These are phyloP conservation scores for Calameuta filiformis DNA, from an alignment of 2,888 invertebrate genomes.

Conservation along the genomic window DNA sequence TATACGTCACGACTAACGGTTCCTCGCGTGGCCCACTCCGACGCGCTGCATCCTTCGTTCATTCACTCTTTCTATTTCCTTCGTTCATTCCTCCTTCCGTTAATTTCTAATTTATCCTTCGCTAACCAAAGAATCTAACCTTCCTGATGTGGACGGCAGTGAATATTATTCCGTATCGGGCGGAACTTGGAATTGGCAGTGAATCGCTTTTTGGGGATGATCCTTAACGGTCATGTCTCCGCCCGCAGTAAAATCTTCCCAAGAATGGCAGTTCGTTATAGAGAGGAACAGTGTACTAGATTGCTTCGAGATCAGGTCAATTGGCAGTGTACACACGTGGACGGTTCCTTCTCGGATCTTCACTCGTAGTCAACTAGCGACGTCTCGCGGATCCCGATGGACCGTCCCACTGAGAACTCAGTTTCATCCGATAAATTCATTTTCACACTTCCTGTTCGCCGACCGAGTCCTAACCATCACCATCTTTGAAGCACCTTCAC, in stretches of 20 bases:
- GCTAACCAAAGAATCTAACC: background rate
- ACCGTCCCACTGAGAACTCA: background rate
- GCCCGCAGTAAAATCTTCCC: background rate
- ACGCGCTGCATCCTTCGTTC: conserved; percentile 14
- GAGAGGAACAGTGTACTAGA: background rate
- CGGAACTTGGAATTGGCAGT: background rate
- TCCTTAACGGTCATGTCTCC: background rate
- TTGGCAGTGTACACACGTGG: background rate
- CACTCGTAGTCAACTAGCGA: background rate
- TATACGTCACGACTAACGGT: conserved; percentile 11
- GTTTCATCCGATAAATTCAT: background rate
- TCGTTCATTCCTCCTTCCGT: conserved; percentile 1
- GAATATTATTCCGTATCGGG: background rate
- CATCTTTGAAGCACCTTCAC: background rate
- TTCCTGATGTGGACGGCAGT: background rate
- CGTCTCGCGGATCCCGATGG: background rate
- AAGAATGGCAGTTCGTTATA: background rate
- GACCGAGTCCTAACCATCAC: background rate
- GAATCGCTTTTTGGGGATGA: background rate
- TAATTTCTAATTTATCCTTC: conserved; percentile 25
- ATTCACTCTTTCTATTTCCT: background rate
- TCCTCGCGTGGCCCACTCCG: conserved; percentile 22
- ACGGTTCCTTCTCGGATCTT: background rate
- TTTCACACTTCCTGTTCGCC: background rate
- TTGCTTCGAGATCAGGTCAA: background rate